phyloP scores from a whole-genome alignment of 37 sponge, comb jelly and placozoan species.

The Haliclona indistincta region DNA sequence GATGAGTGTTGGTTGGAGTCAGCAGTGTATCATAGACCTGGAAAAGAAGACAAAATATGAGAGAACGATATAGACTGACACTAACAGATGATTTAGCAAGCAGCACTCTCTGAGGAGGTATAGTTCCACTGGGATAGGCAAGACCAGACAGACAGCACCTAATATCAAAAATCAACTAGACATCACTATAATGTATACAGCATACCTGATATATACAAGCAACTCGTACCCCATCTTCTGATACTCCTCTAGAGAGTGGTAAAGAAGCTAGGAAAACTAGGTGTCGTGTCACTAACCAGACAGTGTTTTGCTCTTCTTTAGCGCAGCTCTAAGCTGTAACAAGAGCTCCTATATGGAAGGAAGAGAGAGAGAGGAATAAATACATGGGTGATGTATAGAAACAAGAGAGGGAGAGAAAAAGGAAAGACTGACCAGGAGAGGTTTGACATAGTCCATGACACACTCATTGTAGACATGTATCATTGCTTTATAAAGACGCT shows the following conservation, averaged over 20 bases:
- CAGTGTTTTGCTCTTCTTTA: constrained; percentile 51
- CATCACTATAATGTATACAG: neutral
- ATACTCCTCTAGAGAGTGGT: constrained; percentile 39
- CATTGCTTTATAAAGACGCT: constrained; percentile 81
- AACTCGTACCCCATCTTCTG: constrained; percentile 74
- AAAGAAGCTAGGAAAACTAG: neutral
- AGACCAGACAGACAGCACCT: constrained; percentile 82
- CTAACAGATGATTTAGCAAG: constrained; percentile 57
- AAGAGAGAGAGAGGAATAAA: neutral
- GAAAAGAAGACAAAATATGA: neutral
- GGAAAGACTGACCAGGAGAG: constrained; percentile 40
- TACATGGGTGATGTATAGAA: too few relatives aligned
- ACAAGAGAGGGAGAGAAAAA: neutral
- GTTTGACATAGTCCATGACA: constrained; percentile 80
- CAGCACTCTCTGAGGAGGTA: constrained; percentile 18
- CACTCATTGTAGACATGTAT: constrained; percentile 82
- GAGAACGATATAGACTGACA: neutral
- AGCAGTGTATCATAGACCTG: constrained; percentile 58
- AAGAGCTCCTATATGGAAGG: constrained; percentile 52
- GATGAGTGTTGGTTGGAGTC: constrained; percentile 51
- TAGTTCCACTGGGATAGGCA: constrained; percentile 72
- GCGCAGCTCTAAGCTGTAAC: constrained; percentile 55
- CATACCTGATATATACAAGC: constrained; percentile 84
- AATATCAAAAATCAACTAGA: neutral
- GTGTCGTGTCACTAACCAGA: constrained; percentile 28